Percentiles rank a stretch among this genome's conserved stretches.
These are phyloP conservation scores for Xiphophorus hellerii DNA, from an alignment of 2,113 vertebrate species.

Conservation along the genomic window DNA sequence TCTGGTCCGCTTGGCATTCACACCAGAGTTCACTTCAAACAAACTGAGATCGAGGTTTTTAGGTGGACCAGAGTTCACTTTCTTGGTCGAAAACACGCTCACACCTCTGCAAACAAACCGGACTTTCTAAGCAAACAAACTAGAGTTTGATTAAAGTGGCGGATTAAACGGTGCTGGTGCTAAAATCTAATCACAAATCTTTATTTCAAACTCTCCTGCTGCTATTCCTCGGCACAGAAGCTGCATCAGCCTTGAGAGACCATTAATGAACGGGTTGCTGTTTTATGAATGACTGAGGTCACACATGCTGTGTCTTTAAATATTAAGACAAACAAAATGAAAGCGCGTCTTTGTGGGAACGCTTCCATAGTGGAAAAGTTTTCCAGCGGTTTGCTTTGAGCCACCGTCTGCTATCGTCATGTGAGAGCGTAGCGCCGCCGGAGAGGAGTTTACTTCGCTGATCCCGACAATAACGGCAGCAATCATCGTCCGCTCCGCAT, in stretches of 20 bases:
- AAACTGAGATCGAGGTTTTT: too few species aligned
- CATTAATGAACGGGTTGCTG: slow-evolving; percentile 59
- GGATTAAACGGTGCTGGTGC: too few species aligned
- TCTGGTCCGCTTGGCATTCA: too few species aligned
- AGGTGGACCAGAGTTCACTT: too few species aligned
- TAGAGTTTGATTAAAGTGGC: too few species aligned
- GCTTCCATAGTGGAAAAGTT: slow-evolving; percentile 45
- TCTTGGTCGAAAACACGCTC: too few species aligned
- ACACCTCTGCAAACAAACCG: too few species aligned
- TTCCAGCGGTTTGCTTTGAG: not conserved
- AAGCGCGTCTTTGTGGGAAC: slow-evolving; percentile 30
- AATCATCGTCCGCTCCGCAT: slow-evolving; percentile 59
- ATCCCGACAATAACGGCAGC: slow-evolving; percentile 62
- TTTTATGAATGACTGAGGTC: slow-evolving; percentile 52
- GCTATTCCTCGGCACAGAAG: slow-evolving; percentile 59
- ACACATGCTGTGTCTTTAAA: slow-evolving; percentile 47
- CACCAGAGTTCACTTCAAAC: too few species aligned
- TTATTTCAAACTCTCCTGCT: slow-evolving; percentile 41
- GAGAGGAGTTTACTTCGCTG: slow-evolving; percentile 45
- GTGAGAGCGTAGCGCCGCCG: not conserved
- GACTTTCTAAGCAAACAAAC: too few species aligned
- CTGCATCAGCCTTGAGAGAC: slow-evolving; percentile 66
- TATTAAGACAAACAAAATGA: slow-evolving; percentile 26
- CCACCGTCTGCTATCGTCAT: not conserved
- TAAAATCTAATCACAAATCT: slow-evolving; percentile 38